These are phyloP conservation scores for Chrysolina oricalcia DNA, from an alignment of 2,888 invertebrate species.

Conservation along the genomic window DNA sequence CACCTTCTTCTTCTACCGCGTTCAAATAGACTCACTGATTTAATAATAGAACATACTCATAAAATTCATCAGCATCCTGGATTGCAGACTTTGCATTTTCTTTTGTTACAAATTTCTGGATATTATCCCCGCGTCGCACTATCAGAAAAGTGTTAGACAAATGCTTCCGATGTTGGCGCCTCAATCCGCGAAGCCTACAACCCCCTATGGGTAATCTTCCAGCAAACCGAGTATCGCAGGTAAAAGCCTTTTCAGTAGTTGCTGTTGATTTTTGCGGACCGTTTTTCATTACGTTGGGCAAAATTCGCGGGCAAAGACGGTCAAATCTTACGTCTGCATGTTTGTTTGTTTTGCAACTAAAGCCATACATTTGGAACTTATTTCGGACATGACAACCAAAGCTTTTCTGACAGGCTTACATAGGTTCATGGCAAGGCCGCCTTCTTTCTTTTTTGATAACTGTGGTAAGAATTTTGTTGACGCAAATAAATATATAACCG, in stretches of 20 bases:
- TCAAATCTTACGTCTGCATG: neutral
- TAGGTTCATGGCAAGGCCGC: conserved; percentile 41
- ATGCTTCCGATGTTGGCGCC: neutral
- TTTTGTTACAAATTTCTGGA: neutral
- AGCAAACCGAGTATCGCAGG: neutral
- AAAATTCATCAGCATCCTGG: neutral
- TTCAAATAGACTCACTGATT: neutral
- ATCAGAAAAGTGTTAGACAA: neutral
- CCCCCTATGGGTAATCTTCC: neutral
- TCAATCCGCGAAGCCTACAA: neutral
- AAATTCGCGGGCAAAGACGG: neutral
- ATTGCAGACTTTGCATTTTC: neutral
- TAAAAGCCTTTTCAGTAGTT: neutral
- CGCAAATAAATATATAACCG: conserved; percentile 18
- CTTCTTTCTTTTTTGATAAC: conserved; percentile 32
- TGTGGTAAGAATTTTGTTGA: conserved; percentile 35
- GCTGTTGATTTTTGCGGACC: neutral
- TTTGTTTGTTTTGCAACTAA: conserved; percentile 37
- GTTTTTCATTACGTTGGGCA: neutral
- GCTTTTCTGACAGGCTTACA: conserved; percentile 29
- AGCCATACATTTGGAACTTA: conserved; percentile 35
- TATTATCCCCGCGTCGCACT: neutral
- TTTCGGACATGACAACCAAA: conserved; percentile 29
- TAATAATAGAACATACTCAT: neutral
- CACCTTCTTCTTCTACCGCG: neutral